phyloP scores from a whole-genome alignment of 2,797 vertebrate species.

The Chaunax sp. region DNA sequence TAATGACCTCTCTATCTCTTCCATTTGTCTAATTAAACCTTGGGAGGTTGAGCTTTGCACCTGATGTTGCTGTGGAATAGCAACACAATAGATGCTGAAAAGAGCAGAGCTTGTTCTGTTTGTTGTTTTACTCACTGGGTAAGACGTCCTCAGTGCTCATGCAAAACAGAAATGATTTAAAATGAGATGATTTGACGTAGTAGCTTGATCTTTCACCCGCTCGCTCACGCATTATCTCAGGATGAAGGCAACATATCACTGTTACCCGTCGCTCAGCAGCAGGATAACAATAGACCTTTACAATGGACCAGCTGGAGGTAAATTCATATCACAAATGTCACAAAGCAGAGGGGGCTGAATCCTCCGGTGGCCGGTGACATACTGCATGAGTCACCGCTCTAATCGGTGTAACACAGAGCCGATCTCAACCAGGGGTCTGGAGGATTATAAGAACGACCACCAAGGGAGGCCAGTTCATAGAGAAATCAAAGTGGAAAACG shows the following conservation, averaged over 20 bases:
- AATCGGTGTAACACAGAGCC: slow-evolving; percentile 70
- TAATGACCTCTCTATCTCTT: slow-evolving; percentile 32
- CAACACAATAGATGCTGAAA: not conserved
- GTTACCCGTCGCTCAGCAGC: slow-evolving; percentile 25
- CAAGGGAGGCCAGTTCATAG: slow-evolving; percentile 5
- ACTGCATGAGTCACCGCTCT: slow-evolving; percentile 73
- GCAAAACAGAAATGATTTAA: no score
- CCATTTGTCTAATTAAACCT: slow-evolving; percentile 60
- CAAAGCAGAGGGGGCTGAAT: slow-evolving; percentile 35
- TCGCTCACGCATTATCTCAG: not conserved
- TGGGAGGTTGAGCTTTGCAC: not conserved
- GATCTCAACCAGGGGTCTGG: slow-evolving; percentile 51
- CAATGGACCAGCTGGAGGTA: slow-evolving; percentile 19
- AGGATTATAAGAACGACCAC: slow-evolving; percentile 42
- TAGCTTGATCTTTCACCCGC: slow-evolving; percentile 3
- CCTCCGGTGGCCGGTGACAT: slow-evolving; percentile 62
- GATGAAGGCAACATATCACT: not conserved
- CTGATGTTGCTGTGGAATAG: not conserved
- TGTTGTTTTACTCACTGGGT: slow-evolving; percentile 12
- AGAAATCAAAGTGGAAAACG: slow-evolving; percentile 45
- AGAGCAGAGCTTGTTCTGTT: not conserved
- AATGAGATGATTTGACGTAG: no score
- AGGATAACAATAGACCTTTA: slow-evolving; percentile 6
- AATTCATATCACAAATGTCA: slow-evolving; percentile 20
- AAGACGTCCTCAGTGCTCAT: no score